A percentile compares a stretch with the other conserved stretches of the same genome.
These are phyloP conservation scores for Monodelphis domestica DNA, from an alignment of 2,797 vertebrate genomes.

Conservation along the genomic window DNA sequence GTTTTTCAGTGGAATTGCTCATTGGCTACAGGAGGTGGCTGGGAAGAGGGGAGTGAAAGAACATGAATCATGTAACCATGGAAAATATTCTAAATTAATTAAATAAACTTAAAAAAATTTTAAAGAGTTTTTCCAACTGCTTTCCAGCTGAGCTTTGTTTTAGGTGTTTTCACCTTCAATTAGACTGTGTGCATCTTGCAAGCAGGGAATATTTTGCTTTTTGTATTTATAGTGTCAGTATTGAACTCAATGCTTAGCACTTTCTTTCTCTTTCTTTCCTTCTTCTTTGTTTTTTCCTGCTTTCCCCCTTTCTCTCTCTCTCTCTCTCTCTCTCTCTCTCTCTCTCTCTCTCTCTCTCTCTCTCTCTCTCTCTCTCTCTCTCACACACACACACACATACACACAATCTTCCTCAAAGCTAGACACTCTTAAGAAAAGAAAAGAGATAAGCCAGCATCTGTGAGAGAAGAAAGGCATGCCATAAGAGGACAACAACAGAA, in stretches of 20 bases:
- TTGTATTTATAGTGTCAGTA: not conserved
- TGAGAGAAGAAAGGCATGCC: not conserved
- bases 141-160: not conserved
- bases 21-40: too few species aligned
- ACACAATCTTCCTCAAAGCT: not conserved
- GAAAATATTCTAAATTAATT: too few species aligned
- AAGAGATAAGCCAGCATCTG: not conserved
- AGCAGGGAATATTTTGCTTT: not conserved
- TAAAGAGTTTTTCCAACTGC: not conserved
- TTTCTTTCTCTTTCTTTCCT: not conserved
- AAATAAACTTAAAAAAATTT: too few species aligned
- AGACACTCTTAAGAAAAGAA: not conserved
- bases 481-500: constrained; percentile 11
- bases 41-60: too few species aligned
- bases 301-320: too few species aligned
- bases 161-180: not conserved
- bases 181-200: not conserved
- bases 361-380: too few species aligned
- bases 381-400: not conserved
- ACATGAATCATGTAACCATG: too few species aligned
- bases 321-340: too few species aligned
- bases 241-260: not conserved
- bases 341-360: too few species aligned
- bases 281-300: not conserved
- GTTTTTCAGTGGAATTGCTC: too few species aligned